Evolutionary conservation across 2,113 vertebrate genomes (phyloP), one percentile per base, ranked within the genome.

Genomic region (Micronycteris hirsuta): DNA sequence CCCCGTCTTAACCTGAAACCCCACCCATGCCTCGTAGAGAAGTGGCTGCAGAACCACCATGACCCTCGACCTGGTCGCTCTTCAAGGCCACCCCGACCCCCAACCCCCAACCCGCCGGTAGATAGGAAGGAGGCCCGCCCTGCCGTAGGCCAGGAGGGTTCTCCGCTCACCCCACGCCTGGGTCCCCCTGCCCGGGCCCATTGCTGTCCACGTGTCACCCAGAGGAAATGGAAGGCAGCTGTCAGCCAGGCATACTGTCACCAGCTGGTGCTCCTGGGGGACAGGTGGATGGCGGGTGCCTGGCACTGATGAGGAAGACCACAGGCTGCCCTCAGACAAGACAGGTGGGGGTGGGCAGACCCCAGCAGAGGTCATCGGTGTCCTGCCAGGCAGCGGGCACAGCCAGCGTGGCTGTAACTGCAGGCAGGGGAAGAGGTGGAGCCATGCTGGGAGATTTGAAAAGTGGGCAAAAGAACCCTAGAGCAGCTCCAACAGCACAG

Each of bases 211-310:
- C 95, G 96, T 97, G 96, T 96, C 86, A 95, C 76, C 95, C 92
- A 96, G 9, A 91, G 85, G 96, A 96, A 85, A 91, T 31, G 91
- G 88, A 84, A 97, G 91, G 74, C 97, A 97, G 90, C 96, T 98
- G 96, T 97, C 96, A 94, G 58, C 58, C 87, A 47, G 87, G 76
- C 86, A 94, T 89, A 96, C 85, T 84, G 22, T 96, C 93, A 95
- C 95, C 96, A 97, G 96, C 97, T 97, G 97, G 95, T 96, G 94
- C 83, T 65, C 96, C 87, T 67, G 73, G 81, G 82, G 87, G 85
- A 63, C 86, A 96, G 91, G 93, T 73, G 71, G 92, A 94, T 89
- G 89, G 77, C 78, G 97, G 95, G 70, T 56, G 68, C 82, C 88
- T 97, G 97, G 97, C 96, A 93, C 71, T 82, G 45, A 52, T 45